A percentile compares a stretch with the other conserved stretches of the same genome.
phyloP scores from a whole-genome alignment of 2,888 invertebrate genomes.

The Acleris literana region DNA sequence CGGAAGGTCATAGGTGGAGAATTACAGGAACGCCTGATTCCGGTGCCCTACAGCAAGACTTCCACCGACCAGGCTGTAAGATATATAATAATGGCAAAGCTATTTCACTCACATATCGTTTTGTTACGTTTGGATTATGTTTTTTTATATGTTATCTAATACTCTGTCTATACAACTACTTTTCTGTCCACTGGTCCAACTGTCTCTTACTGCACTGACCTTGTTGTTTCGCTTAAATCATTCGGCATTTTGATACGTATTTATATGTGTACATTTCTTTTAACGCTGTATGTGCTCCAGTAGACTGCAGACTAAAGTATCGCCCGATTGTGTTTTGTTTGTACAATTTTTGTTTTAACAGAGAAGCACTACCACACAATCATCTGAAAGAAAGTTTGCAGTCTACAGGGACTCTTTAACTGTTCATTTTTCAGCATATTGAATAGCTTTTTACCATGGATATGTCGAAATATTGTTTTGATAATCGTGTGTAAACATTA shows the following conservation, averaged over 20 bases:
- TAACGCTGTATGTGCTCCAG: too few relatives aligned
- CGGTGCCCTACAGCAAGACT: constrained; percentile 99
- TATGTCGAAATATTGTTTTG: background rate
- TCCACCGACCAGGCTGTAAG: constrained; percentile 99
- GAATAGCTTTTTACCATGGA: background rate
- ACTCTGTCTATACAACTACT: constrained; percentile 75
- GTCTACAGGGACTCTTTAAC: too few relatives aligned
- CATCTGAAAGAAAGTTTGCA: too few relatives aligned
- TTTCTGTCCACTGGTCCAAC: constrained; percentile 52
- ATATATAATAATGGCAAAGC: constrained; percentile 70
- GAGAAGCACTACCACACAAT: too few relatives aligned
- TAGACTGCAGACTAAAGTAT: too few relatives aligned
- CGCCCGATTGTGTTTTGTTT: too few relatives aligned
- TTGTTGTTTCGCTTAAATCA: constrained; percentile 52
- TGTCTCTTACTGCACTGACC: constrained; percentile 64
- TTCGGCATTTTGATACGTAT: background rate
- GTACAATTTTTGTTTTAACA: too few relatives aligned
- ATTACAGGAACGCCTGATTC: constrained; percentile 99
- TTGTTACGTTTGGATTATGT: constrained; percentile 63
- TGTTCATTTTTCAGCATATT: too few relatives aligned
- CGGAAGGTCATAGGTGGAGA: constrained; percentile 99
- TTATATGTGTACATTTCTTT: too few relatives aligned
- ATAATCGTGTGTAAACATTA: constrained; percentile 26
- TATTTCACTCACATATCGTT: constrained; percentile 68
- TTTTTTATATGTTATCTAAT: constrained; percentile 65